Base-by-base conservation (phyloP, 2,888 invertebrate species). In the Exephanes ischioxanthus region DNA sequence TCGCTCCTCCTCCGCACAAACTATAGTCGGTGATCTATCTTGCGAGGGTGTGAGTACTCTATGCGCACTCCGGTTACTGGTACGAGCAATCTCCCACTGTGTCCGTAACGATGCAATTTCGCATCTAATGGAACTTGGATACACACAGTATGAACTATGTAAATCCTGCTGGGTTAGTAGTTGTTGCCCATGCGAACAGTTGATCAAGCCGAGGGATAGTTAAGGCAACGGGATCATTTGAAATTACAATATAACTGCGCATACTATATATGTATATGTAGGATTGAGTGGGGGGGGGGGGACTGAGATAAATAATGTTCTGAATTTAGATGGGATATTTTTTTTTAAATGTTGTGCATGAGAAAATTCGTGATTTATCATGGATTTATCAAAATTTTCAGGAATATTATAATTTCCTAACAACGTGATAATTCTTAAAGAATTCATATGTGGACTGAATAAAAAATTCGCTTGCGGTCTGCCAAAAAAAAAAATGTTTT, bases 31-130 rank as follows among this genome's bases (percentile, higher is more conserved):
- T 6, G 5, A 48, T 11, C n/a, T 48, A 48, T 6, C 26, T 63
- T 0, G 11, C 45, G 14, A 41, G 37, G 16, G n/a, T 48, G 30
- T 26, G 37, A 14, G 66, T 68, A 37, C 3, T 2, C 5, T 19
- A 9, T 22, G 66, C 48, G 53, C 75, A 67, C 76, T 77, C 53
- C 41, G 53, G 70, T 58, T 77, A 73, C 30, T 61, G 30, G 22
- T 58, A 66, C 33, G 37, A 66, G 67, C 53, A 45, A 33, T 9
- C 11, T 7, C 66, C 19, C 30, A 71, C 71, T 48, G 51, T 67
- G 51, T 73, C 55, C 48, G 83, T 72, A 83, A 83, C 76, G 63
- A 77, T 53, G 80, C 78, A 83, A 86, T 86, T 86, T 78, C 80
- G 71, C 66, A 72, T 83, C 76, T 70, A 61, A 58, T 58, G 26